These are phyloP conservation scores for Choristoneura rosaceana DNA, from an alignment of 2,888 invertebrate genomes.

Conservation along the genomic window DNA sequence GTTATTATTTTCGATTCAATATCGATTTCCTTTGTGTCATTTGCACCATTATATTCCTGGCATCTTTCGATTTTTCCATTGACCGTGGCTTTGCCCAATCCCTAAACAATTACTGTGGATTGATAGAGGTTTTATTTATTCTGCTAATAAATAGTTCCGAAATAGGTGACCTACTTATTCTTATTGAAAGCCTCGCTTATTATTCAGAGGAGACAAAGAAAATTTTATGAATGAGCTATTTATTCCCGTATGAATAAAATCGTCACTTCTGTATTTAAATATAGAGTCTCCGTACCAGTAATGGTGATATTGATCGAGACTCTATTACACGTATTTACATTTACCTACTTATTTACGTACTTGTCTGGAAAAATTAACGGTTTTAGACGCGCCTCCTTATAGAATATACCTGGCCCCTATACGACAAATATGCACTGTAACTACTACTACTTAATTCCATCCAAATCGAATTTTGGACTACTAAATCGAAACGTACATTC, in stretches of 20 bases:
- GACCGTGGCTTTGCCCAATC: background rate
- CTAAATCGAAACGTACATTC: too few species aligned
- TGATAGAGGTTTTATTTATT: conserved; percentile 26
- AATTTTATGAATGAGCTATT: background rate
- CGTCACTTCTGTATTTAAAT: background rate
- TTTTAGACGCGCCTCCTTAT: too few species aligned
- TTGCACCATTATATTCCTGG: background rate
- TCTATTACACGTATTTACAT: too few species aligned
- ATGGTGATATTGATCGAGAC: too few species aligned
- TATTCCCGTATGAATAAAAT: background rate
- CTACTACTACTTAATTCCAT: too few species aligned
- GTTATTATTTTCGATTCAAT: background rate
- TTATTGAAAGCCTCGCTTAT: conserved; percentile 14
- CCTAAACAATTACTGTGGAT: conserved; percentile 22
- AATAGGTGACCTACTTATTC: conserved; percentile 33
- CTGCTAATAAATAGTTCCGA: conserved; percentile 27
- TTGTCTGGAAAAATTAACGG: too few species aligned
- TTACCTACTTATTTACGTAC: too few species aligned
- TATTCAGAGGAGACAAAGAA: conserved; percentile 16
- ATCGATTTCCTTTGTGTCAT: background rate
- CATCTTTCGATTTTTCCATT: background rate
- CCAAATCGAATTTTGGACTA: too few species aligned
- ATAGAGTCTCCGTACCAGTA: too few species aligned
- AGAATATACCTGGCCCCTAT: too few species aligned
- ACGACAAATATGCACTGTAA: too few species aligned